phyloP scores from a whole-genome alignment of 2,113 vertebrate species.

The Ellobius talpinus region DNA sequence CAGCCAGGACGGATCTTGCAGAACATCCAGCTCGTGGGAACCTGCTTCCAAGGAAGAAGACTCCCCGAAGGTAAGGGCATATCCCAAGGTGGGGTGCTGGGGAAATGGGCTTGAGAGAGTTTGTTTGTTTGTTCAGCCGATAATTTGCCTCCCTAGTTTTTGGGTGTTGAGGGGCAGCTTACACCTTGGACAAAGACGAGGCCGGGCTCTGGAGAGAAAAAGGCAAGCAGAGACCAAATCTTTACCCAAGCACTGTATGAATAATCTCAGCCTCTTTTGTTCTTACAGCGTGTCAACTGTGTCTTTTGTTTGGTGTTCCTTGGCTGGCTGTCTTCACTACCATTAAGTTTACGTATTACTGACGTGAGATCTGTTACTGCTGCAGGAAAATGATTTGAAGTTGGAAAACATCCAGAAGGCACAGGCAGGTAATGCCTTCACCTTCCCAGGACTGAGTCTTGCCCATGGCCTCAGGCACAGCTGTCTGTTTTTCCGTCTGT shows the following conservation, averaged over 20 bases:
- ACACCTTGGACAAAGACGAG: not conserved
- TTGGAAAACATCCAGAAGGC: constrained; percentile 16
- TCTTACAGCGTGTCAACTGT: not conserved
- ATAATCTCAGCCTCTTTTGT: not conserved
- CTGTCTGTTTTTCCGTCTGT: constrained; percentile 57
- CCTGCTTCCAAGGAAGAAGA: not conserved
- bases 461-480: not conserved
- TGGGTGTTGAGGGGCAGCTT: not conserved
- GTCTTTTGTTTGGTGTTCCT: not conserved
- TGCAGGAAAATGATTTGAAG: not conserved
- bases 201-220: not conserved
- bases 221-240: not conserved
- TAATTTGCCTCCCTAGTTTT: not conserved
- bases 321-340: not conserved
- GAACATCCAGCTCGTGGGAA: not conserved
- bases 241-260: not conserved
- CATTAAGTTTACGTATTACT: constrained; percentile 17
- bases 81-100: not conserved
- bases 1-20: not conserved
- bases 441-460: constrained; percentile 38
- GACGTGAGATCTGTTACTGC: not conserved
- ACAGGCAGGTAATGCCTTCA: not conserved
- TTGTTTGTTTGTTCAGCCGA: not conserved
- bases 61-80: not conserved
- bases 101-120: not conserved